These are phyloP conservation scores for Mastomys coucha DNA, from an alignment of 2,113 vertebrate genomes.

Conservation along the genomic window DNA sequence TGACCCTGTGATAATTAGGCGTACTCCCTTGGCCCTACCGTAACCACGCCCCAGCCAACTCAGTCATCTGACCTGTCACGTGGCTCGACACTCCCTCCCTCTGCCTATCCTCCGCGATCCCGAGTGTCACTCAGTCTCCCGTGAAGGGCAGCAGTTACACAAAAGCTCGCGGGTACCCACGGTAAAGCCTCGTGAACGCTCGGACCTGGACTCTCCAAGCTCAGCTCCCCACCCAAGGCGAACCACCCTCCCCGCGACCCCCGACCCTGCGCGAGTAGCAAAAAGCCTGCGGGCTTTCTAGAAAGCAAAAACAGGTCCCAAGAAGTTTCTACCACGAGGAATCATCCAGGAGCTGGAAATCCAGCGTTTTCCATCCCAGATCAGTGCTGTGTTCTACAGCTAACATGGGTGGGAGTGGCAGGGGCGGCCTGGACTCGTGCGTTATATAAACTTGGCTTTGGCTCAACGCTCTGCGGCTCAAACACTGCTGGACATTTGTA, in stretches of 20 bases:
- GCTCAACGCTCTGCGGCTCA: not conserved
- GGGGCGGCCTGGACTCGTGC: not conserved
- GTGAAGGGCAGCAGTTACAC: conserved; percentile 67
- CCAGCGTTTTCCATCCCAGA: not conserved
- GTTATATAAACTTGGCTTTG: conserved; percentile 40
- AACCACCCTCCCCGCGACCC: not conserved
- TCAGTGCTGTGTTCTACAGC: not conserved
- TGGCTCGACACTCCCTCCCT: conserved; percentile 45
- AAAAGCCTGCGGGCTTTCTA: conserved; percentile 67
- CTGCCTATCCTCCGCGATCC: conserved; percentile 25
- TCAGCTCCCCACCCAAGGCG: not conserved
- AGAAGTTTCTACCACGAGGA: not conserved
- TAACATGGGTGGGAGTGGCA: not conserved
- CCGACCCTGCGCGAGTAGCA: not conserved
- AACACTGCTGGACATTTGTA: not conserved
- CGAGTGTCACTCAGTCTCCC: conserved; percentile 64
- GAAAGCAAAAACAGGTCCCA: not conserved
- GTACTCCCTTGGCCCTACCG: conserved; percentile 70
- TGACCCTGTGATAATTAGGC: conserved; percentile 67
- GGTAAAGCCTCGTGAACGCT: not conserved
- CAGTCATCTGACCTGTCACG: conserved; percentile 74
- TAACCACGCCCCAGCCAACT: conserved; percentile 76
- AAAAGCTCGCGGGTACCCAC: conserved; percentile 44
- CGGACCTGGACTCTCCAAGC: not conserved
- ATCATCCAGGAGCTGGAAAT: not conserved